Evolutionary conservation across 1,140 invertebrate genomes (phyloP).

Genomic region (Aphaenogaster ashmeadi): DNA sequence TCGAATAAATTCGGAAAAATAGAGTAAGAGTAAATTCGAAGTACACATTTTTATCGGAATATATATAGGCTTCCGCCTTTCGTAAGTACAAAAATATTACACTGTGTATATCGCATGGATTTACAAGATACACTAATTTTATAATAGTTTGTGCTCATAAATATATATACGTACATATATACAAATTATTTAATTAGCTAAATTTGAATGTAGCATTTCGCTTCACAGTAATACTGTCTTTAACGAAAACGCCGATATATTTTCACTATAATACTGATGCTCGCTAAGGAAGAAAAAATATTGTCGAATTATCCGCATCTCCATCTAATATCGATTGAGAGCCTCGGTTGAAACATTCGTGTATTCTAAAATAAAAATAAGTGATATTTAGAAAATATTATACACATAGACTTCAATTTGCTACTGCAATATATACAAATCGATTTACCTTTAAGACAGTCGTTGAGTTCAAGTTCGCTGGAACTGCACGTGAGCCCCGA

Average conservation of each 20-base stretch:
- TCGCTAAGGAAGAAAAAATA: slow-evolving; percentile 29
- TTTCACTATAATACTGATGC: slow-evolving; percentile 70
- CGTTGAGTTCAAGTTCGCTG: slow-evolving; percentile 89
- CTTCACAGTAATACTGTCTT: slow-evolving; percentile 40
- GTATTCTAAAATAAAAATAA: slow-evolving; percentile 65
- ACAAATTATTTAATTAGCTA: slow-evolving; percentile 41
- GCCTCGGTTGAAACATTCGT: slow-evolving; percentile 52
- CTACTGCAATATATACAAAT: not conserved
- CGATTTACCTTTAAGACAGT: slow-evolving; percentile 87
- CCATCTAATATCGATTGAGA: slow-evolving; percentile 64
- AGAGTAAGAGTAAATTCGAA: not conserved
- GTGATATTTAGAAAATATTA: slow-evolving; percentile 19
- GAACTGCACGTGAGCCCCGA: slow-evolving; percentile 90
- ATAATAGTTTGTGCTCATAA: slow-evolving; percentile 22
- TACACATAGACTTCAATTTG: not conserved
- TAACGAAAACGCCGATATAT: not conserved
- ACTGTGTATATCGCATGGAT: not conserved
- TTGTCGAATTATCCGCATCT: not conserved
- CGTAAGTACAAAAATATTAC: slow-evolving; percentile 57
- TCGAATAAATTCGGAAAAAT: not conserved
- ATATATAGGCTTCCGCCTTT: not conserved
- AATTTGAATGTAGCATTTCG: slow-evolving; percentile 7
- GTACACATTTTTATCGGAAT: not conserved
- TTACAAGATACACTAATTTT: slow-evolving; percentile 38
- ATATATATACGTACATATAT: slow-evolving; percentile 45